phyloP scores from a whole-genome alignment of 2,113 vertebrate species.

The Carollia perspicillata region DNA sequence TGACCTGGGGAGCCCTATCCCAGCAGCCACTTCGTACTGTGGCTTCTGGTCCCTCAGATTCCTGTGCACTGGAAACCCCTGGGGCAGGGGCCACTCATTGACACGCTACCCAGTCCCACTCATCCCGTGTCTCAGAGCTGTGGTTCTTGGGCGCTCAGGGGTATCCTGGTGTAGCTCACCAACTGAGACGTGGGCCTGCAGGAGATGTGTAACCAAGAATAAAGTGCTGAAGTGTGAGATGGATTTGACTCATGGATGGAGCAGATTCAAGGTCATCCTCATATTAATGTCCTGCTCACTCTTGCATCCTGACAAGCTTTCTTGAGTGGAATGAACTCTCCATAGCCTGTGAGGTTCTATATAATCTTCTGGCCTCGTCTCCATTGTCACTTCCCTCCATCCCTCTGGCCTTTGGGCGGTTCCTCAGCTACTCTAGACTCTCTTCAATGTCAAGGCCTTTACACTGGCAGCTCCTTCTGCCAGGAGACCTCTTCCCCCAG shows the following conservation, averaged over 20 bases:
- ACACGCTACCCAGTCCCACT: not conserved
- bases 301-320: not conserved
- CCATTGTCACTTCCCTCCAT: not conserved
- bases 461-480: not conserved
- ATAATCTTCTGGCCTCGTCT: not conserved
- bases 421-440: not conserved
- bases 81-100: not conserved
- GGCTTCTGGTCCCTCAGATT: not conserved
- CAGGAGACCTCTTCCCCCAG: not conserved
- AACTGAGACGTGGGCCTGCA: not conserved
- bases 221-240: not conserved
- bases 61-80: not conserved
- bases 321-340: not conserved
- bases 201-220: not conserved
- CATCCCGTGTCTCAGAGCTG: not conserved
- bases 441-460: not conserved
- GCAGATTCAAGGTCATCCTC: not conserved
- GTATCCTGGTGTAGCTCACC: not conserved
- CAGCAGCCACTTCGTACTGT: not conserved
- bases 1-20: not conserved
- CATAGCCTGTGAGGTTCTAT: not conserved
- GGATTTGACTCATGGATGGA: not conserved
- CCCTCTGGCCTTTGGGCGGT: not conserved
- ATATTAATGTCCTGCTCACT: rapidly evolving
- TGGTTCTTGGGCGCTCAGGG: rapidly evolving